Evolutionary conservation across 2,888 invertebrate genomes (phyloP).

Genomic region (Mesorhabditis spiculigera): DNA sequence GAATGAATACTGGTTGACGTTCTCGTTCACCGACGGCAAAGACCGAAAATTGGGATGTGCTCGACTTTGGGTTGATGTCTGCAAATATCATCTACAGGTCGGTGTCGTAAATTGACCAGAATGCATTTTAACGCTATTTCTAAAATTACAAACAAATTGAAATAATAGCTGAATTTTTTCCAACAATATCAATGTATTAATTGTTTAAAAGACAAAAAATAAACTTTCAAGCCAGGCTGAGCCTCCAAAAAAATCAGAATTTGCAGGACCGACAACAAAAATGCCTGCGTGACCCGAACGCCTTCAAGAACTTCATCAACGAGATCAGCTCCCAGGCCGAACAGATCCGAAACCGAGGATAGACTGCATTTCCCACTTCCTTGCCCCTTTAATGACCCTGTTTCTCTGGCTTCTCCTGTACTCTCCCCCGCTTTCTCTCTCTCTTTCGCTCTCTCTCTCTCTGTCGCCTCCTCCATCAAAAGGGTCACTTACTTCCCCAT

Average conservation of each 20-base stretch:
- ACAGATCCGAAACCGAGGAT: conserved; percentile 48
- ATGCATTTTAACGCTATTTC: not conserved
- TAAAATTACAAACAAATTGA: not conserved
- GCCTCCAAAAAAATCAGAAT: not conserved
- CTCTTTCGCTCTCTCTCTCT: too few species aligned
- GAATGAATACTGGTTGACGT: conserved; percentile 59
- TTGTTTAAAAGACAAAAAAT: not conserved
- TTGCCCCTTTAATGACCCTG: not conserved
- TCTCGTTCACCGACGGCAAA: conserved; percentile 57
- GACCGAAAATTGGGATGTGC: conserved; percentile 56
- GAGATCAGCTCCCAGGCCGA: conserved; percentile 57
- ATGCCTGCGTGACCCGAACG: conserved; percentile 57
- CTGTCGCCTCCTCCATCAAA: too few species aligned
- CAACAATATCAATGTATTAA: too few species aligned
- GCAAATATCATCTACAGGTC: conserved; percentile 53
- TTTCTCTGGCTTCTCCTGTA: not conserved
- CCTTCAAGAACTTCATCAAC: conserved; percentile 57
- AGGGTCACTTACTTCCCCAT: too few species aligned
- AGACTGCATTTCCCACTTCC: not conserved
- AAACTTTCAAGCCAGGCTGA: conserved; percentile 4
- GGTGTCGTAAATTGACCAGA: not conserved
- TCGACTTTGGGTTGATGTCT: conserved; percentile 55
- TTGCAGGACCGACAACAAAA: conserved; percentile 51
- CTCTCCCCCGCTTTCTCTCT: not conserved
- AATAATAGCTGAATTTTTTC: not conserved